phyloP scores from a whole-genome alignment of 1,140 invertebrate genomes.

The Drosophila ercepeae region DNA sequence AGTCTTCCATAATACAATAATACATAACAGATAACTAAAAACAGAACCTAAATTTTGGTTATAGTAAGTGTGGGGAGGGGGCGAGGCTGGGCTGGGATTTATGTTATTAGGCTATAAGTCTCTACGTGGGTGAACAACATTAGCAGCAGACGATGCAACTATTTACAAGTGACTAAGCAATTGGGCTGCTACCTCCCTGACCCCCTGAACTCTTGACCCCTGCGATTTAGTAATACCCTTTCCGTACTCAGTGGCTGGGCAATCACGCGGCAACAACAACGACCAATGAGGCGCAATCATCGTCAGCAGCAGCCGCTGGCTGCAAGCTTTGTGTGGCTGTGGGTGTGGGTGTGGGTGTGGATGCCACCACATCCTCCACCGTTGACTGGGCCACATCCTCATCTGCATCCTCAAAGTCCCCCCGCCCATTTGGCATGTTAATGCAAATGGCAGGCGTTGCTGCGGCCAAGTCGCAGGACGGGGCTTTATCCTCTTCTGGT shows the following conservation, averaged over 20 bases:
- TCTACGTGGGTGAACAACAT: slow-evolving; percentile 28
- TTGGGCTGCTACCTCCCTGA: slow-evolving; percentile 13
- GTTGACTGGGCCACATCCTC: not conserved
- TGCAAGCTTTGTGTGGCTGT: slow-evolving; percentile 56
- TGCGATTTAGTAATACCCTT: slow-evolving; percentile 1
- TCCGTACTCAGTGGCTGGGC: slow-evolving; percentile 49
- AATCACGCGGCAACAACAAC: slow-evolving; percentile 79
- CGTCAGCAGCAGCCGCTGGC: slow-evolving; percentile 71
- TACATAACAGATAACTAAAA: slow-evolving; percentile 76
- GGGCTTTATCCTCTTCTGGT: slow-evolving; percentile 48
- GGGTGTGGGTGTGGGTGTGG: slow-evolving; percentile 35
- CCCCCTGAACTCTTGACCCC: slow-evolving; percentile 5
- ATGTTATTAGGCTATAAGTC: slow-evolving; percentile 23
- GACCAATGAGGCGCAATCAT: slow-evolving; percentile 76
- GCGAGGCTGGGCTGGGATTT: slow-evolving; percentile 1
- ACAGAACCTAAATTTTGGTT: slow-evolving; percentile 48
- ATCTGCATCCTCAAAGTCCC: slow-evolving; percentile 6
- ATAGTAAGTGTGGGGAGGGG: too few species aligned
- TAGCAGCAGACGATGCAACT: slow-evolving; percentile 51
- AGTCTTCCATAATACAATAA: slow-evolving; percentile 51
- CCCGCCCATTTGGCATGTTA: slow-evolving; percentile 68
- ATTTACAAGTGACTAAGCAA: slow-evolving; percentile 76
- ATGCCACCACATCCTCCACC: slow-evolving; percentile 21
- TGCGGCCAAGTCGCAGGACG: slow-evolving; percentile 39
- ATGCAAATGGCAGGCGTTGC: slow-evolving; percentile 71